These are phyloP conservation scores for Siniperca knerii DNA, from an alignment of 2,113 vertebrate species.

Conservation along the genomic window DNA sequence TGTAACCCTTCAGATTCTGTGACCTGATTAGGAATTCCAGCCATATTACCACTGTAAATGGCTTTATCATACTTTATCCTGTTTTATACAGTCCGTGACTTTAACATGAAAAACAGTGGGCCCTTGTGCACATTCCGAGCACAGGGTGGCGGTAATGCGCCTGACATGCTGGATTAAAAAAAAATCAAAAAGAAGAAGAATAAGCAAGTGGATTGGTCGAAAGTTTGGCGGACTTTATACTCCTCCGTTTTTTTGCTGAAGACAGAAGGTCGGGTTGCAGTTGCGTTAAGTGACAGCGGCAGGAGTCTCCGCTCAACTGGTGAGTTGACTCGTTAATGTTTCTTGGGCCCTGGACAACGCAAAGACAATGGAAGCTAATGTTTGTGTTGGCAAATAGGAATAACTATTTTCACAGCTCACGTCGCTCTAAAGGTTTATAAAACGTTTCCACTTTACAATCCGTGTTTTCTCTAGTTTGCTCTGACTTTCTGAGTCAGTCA, in stretches of 20 bases:
- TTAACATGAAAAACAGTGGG: background rate
- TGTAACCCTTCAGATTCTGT: background rate
- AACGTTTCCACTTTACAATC: background rate
- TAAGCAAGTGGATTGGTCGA: slow-evolving; percentile 50
- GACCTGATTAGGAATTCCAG: background rate
- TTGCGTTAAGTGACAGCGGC: background rate
- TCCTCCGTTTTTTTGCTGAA: background rate
- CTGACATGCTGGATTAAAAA: rapidly evolving
- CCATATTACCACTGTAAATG: background rate
- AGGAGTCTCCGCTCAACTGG: background rate
- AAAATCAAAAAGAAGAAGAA: slow-evolving; percentile 3
- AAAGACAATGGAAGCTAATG: background rate
- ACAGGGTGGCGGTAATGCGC: background rate
- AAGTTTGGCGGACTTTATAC: slow-evolving; percentile 78
- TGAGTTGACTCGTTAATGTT: slow-evolving; percentile 12
- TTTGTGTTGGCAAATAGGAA: background rate
- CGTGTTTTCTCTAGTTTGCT: background rate
- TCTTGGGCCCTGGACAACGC: rapidly evolving
- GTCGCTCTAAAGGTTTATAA: background rate
- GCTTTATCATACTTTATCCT: background rate
- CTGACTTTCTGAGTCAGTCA: background rate
- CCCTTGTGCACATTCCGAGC: background rate
- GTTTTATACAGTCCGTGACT: too few relatives aligned
- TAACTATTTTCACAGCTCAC: background rate
- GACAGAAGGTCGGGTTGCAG: too few relatives aligned